phyloP scores from a whole-genome alignment of 1,140 invertebrate genomes.

The Atta cephalotes region DNA sequence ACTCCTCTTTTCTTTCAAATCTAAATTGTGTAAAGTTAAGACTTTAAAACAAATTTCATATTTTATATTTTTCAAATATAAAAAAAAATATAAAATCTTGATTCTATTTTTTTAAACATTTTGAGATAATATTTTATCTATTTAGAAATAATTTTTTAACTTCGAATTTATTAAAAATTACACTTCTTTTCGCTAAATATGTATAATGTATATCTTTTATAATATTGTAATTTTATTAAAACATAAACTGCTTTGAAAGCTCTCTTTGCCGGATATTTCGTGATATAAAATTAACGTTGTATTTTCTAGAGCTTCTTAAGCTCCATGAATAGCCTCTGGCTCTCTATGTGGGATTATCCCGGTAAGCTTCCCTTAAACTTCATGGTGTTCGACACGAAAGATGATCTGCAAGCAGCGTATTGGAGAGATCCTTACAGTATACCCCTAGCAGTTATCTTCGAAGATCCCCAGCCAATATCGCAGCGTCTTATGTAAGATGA shows the following conservation, averaged over 20 bases:
- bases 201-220: neutral
- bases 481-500: constrained; percentile 86
- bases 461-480: constrained; percentile 86
- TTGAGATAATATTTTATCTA: neutral
- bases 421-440: constrained; percentile 89
- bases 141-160: neutral
- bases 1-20: neutral
- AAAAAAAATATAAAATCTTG: neutral
- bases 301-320: constrained; percentile 88
- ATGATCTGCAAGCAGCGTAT: constrained; percentile 90
- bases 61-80: neutral
- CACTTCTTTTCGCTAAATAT: neutral
- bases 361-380: constrained; percentile 88
- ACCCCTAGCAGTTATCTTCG: constrained; percentile 90
- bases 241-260: neutral
- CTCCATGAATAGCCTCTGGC: constrained; percentile 88
- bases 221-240: neutral
- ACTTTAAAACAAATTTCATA: neutral
- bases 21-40: neutral
- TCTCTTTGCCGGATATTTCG: neutral
- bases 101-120: neutral
- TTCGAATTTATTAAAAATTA: constrained; percentile 7
- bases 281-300: constrained; percentile 16
- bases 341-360: constrained; percentile 85
- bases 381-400: constrained; percentile 88